Evolutionary conservation across 2,888 invertebrate species (phyloP).

Genomic region (Drosophila quasianomalipes): DNA sequence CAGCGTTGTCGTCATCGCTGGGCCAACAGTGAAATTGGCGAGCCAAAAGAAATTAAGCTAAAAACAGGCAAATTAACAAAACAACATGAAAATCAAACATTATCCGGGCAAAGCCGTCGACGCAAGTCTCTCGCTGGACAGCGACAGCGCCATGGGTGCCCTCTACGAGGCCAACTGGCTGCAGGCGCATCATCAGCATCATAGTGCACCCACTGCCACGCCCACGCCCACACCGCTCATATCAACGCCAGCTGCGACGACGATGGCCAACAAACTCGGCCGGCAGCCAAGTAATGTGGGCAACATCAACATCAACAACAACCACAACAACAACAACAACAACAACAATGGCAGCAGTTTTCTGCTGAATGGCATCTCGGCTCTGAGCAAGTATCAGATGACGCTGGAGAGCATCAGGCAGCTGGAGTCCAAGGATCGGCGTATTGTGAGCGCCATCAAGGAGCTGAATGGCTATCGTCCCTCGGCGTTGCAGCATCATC

Average conservation of each 20-base stretch:
- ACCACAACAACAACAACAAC: constrained; percentile 6
- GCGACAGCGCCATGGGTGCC: constrained; percentile 90
- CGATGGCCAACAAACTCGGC: constrained; percentile 27
- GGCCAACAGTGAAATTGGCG: constrained; percentile 60
- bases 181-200: constrained; percentile 87
- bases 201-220: constrained; percentile 1
- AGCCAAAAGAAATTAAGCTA: constrained; percentile 17
- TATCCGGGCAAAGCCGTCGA: constrained; percentile 94
- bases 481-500: constrained; percentile 87
- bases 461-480: constrained; percentile 88
- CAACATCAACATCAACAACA: constrained; percentile 6
- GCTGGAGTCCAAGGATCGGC: constrained; percentile 84
- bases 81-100: constrained; percentile 92
- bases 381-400: constrained; percentile 88
- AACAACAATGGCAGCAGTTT: constrained; percentile 49
- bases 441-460: constrained; percentile 87
- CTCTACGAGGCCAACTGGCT: constrained; percentile 95
- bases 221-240: background rate
- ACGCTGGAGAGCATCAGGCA: constrained; percentile 86
- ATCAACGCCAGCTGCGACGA: background rate
- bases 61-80: constrained; percentile 30
- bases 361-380: constrained; percentile 81
- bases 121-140: constrained; percentile 89
- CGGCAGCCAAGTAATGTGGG: constrained; percentile 61
- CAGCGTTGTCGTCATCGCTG: constrained; percentile 34